Base-by-base conservation (phyloP, 1,140 invertebrate genomes). In the Eulimnadia texana region DNA sequence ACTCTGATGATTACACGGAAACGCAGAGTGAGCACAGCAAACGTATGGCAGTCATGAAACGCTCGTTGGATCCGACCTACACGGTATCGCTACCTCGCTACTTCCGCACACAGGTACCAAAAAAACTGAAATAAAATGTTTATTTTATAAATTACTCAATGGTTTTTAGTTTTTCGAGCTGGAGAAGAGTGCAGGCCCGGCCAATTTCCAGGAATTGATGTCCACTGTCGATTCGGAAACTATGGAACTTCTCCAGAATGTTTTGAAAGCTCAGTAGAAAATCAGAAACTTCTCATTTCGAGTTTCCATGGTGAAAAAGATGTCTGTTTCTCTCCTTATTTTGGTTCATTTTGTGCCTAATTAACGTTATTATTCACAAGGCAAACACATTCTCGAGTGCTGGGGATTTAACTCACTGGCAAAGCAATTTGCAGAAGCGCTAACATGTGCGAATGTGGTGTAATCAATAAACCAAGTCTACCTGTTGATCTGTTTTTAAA, bases 141-240 rank as follows among this genome's bases (percentile, higher is more conserved):
- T 57, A 11, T 52, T 19, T 53, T 50, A 6, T 27, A 50, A 50
- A 16, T 50, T 27, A 29, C 13, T 13, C 16, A 28, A 13, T 53
- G 64, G 53, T 64, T 78, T 78, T 62, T 70, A 86, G 82, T 70
- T 90, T 58, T 72, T 74, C 67, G 72, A 79, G 60, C 71, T 88
- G 60, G 76, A 83, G 71, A 77, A 73, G 66, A 77, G 80, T 70
- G 71, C 88, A 16, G 86, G 86, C 0, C 71, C 77, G 22, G 73
- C 77, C 42, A 78, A 80, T 1, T 90, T 86, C 71, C 77, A 85
- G 56, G 80, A 82, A 58, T 70, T 90, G n/a, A 72, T 90, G 65
- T 75, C 77, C 24, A 79, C 78, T 0, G 76, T 88, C 3, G 80
- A 83, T 66, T 72, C 75, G 6, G 84, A 84, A 61, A 83, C 82